phyloP scores from a whole-genome alignment of 2,888 invertebrate species.

The Brachyopa scutellaris region DNA sequence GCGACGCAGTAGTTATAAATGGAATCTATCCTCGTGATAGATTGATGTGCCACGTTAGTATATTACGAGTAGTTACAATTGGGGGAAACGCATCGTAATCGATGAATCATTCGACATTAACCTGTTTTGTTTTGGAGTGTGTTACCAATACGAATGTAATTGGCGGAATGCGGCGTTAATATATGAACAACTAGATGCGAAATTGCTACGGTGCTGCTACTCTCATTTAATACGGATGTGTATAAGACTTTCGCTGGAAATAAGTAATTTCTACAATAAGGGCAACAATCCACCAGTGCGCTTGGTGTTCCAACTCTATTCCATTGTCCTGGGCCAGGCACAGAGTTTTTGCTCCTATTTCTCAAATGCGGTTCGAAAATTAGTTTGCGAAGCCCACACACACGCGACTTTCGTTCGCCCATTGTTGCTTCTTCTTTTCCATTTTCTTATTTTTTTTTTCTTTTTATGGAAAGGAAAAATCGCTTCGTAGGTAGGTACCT shows the following conservation, averaged over 20 bases:
- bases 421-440: no score
- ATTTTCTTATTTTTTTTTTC: no score
- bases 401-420: no score
- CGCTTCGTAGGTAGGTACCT: no score
- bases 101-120: background rate
- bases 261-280: no score
- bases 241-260: no score
- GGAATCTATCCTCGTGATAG: background rate
- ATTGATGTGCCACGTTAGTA: background rate
- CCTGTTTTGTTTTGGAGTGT: background rate
- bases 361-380: constrained; percentile 41
- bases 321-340: no score
- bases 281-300: no score
- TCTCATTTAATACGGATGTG: no score
- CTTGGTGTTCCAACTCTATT: constrained; percentile 10
- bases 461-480: constrained; percentile 41
- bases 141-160: background rate
- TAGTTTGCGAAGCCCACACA: constrained; percentile 10
- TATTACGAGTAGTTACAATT: background rate
- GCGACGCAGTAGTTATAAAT: constrained; percentile 24
- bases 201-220: no score
- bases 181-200: no score
- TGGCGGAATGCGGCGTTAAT: background rate
- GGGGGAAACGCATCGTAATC: background rate
- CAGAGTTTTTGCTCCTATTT: constrained; percentile 15